phyloP scores from a whole-genome alignment of 2,888 invertebrate species.

The Trachelus iudaicus region DNA sequence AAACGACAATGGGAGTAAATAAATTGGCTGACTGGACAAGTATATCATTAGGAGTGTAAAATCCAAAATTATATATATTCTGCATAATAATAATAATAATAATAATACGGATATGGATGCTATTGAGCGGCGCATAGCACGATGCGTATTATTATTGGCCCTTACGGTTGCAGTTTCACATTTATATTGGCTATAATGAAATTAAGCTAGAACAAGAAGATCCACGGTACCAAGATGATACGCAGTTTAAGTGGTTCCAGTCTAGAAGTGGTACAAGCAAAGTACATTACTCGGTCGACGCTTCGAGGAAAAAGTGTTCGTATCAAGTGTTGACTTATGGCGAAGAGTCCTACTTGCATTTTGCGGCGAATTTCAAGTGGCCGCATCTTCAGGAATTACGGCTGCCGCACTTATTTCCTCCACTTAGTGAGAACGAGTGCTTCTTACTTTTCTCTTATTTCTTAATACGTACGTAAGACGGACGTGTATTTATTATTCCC shows the following conservation, averaged over 20 bases:
- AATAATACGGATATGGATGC: not conserved
- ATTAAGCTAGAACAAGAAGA: not conserved
- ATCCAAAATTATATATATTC: not conserved
- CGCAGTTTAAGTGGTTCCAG: not conserved
- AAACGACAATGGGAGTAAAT: not conserved
- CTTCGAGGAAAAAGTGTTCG: conserved; percentile 21
- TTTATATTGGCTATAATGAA: not conserved
- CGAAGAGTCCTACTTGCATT: not conserved
- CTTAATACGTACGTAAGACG: not conserved
- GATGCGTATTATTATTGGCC: not conserved
- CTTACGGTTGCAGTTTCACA: not conserved
- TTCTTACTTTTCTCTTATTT: not conserved
- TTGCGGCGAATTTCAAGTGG: not conserved
- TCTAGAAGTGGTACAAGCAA: conserved; percentile 34
- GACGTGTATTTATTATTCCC: not conserved
- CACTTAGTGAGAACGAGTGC: not conserved
- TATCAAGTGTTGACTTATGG: conserved; percentile 18
- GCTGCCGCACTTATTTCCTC: not conserved
- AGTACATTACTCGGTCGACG: conserved; percentile 40
- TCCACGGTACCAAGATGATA: not conserved
- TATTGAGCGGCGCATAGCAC: not conserved
- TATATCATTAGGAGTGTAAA: not conserved
- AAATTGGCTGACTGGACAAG: not conserved
- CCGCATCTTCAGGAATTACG: not conserved
- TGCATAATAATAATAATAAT: not conserved